Percentiles rank a stretch among this genome's conserved stretches.
These are phyloP conservation scores for Microhierax caerulescens DNA, from an alignment of 2,797 vertebrate genomes.

Conservation along the genomic window DNA sequence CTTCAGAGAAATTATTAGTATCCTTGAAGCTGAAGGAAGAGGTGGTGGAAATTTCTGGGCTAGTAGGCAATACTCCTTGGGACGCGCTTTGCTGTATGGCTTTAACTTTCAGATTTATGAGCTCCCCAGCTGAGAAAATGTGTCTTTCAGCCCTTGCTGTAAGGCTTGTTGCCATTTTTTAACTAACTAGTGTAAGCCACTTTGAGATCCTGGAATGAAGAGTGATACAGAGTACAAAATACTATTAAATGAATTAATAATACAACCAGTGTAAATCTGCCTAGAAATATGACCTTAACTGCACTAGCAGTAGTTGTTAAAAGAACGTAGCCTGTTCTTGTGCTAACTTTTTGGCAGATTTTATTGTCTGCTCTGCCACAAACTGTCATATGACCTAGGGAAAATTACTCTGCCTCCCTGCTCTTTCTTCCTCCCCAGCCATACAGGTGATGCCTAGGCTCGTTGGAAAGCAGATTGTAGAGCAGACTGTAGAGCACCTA, in stretches of 20 bases:
- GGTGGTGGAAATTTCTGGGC: background rate
- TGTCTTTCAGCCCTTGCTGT: background rate
- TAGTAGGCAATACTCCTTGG: background rate
- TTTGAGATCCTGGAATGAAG: background rate
- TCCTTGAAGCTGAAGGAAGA: background rate
- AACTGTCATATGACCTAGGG: background rate
- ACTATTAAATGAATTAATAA: background rate
- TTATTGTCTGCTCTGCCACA: background rate
- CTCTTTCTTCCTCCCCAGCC: background rate
- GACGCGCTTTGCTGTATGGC: background rate
- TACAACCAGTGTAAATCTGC: background rate
- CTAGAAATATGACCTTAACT: background rate
- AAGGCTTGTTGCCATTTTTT: background rate
- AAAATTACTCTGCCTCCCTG: background rate
- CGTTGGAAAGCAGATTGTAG: background rate
- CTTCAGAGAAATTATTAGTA: background rate
- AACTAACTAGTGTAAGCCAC: accelerated
- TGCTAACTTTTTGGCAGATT: background rate
- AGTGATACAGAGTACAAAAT: background rate
- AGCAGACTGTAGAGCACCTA: background rate
- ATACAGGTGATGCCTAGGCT: background rate
- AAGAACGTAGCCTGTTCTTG: background rate
- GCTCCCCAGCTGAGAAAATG: background rate
- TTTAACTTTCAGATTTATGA: background rate
- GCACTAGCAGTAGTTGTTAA: background rate